Evolutionary conservation across 2,113 vertebrate species (phyloP), one percentile per base, ranked within the genome.

Genomic region (Oncorhynchus mykiss): DNA sequence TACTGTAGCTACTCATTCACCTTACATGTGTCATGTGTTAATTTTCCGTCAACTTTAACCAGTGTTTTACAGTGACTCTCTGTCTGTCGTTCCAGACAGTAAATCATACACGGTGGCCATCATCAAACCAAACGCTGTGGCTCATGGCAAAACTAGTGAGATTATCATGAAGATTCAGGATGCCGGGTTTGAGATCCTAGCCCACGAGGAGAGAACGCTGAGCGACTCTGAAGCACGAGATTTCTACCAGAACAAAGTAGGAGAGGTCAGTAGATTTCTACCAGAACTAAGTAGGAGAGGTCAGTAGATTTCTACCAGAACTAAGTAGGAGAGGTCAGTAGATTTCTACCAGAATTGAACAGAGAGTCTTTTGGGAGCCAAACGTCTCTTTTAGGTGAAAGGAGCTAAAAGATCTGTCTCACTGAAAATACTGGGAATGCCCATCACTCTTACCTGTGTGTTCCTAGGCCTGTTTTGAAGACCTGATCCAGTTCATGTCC

Each of bases 91-190:
- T 57, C 88, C 93, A 72, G 80, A 78, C 51, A 88, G 84, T 84
- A 92, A 93, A 86, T 81, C 91, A 31, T 95, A 91, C 85, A 96
- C 95, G 24, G 83, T 97, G 80, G 95, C 93, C 16, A 93, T 96
- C 82, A 94, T 97, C 79, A 97, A 96, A 87, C 95, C 96, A 65
- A 95, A 97, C 6, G 95, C 92, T 4, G 94, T 96, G 48, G 94
- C 91, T 85, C 95, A 95, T 14, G 94, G 95, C 75, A 95, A 95
- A 73, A 85, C 91, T 22, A 91, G 94, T 65, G 94, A 97, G 84
- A 95, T 97, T 72, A 94, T 96, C 14, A 93, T 94, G 93, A 96
- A 96, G 96, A 93, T 96, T 79, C 94, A 95, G 80, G 94, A 95
- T 68, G 94, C 93, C 31, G 95, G 95, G 3, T 97, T 97, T 86